Conservation (phyloP, 2,113 vertebrate species). For the Plotosus lineatus region DNA sequence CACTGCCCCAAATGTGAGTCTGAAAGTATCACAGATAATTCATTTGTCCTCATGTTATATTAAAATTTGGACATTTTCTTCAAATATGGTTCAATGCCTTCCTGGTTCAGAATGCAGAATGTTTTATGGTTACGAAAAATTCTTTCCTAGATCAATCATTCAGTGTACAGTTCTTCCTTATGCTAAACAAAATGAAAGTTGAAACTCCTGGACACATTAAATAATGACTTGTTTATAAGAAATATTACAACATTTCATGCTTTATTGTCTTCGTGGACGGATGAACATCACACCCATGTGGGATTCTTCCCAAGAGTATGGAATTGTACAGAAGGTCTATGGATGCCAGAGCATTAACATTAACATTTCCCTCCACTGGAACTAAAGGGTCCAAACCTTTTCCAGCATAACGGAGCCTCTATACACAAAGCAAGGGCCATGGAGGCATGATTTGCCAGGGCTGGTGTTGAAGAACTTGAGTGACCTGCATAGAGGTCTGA, state of each 20-base stretch:
- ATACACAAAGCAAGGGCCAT: not conserved
- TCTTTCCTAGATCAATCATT: not conserved
- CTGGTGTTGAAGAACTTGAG: not conserved
- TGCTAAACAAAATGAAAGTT: not conserved
- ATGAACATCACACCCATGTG: not conserved
- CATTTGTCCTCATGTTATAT: not conserved
- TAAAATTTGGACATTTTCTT: not conserved
- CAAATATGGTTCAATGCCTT: not conserved
- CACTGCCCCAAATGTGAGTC: no score
- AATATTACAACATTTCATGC: slow-evolving; percentile 37
- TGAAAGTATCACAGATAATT: not conserved
- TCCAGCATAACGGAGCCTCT: not conserved
- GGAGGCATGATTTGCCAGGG: not conserved
- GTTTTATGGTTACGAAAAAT: not conserved
- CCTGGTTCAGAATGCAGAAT: not conserved
- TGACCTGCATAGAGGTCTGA: not conserved
- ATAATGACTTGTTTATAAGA: slow-evolving; percentile 25
- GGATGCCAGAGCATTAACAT: no score
- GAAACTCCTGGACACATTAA: not conserved
- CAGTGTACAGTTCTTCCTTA: not conserved
- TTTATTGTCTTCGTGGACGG: not conserved
- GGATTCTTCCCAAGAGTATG: not conserved
- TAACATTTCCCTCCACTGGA: not conserved
- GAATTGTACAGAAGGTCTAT: not conserved
- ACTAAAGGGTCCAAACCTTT: not conserved